These are phyloP conservation scores for Caradrina kadenii DNA, from an alignment of 2,888 invertebrate species.

Conservation along the genomic window DNA sequence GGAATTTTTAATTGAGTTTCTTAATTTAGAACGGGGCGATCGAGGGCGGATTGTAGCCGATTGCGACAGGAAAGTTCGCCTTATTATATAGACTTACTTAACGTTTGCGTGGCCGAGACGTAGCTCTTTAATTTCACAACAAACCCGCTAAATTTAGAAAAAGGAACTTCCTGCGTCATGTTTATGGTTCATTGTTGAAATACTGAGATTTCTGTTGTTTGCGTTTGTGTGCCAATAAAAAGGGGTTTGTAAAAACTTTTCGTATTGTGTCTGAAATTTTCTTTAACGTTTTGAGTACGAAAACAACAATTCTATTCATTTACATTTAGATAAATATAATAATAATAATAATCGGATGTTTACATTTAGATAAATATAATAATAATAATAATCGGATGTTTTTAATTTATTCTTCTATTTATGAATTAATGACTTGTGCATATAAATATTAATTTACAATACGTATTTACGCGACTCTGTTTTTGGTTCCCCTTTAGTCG, in stretches of 20 bases:
- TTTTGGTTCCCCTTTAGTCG: not conserved
- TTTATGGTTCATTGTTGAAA: not conserved
- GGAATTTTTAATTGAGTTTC: constrained; percentile 77
- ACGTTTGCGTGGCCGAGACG: constrained; percentile 31
- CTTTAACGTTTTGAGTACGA: constrained; percentile 4
- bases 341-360: not conserved
- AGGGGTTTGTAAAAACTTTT: constrained; percentile 17
- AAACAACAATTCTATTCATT: constrained; percentile 5
- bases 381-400: not conserved
- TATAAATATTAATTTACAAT: not conserved
- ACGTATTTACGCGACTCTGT: not conserved
- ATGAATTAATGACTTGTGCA: too few species aligned
- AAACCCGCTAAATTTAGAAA: constrained; percentile 35
- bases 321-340: not conserved
- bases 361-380: not conserved
- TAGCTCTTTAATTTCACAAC: constrained; percentile 15
- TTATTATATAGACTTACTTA: constrained; percentile 48
- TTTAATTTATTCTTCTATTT: not conserved
- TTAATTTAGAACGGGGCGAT: constrained; percentile 67
- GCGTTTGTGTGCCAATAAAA: constrained; percentile 10
- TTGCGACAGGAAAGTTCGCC: constrained; percentile 62
- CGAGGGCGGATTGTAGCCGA: constrained; percentile 66
- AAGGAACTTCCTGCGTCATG: constrained; percentile 10
- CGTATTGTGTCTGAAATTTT: constrained; percentile 20
- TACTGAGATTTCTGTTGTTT: constrained; percentile 8